Percentiles rank a stretch among this genome's conserved stretches.
Evolutionary conservation across 2,797 vertebrate species (phyloP).

Genomic region (Discoglossus pictus): DNA sequence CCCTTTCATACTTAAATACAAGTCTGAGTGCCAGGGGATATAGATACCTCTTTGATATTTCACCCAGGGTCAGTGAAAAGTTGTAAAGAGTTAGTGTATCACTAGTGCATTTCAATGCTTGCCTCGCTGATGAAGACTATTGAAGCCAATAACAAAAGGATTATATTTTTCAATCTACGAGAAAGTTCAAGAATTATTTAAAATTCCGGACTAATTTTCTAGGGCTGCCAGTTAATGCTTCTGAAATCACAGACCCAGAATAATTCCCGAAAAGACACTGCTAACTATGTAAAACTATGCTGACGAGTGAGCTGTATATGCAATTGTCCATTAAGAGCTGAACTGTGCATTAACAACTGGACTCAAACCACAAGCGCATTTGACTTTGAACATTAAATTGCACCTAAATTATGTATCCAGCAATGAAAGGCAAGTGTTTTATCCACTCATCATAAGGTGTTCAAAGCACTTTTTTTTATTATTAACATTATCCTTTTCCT

Average conservation of each 20-base stretch:
- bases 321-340: conserved; percentile 39
- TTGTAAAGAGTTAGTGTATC: no score
- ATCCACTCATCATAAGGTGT: conserved; percentile 39
- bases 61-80: no score
- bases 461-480: conserved; percentile 13
- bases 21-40: no score
- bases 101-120: no score
- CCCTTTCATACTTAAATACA: no score
- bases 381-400: conserved; percentile 2
- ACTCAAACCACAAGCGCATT: conserved; percentile 25
- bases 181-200: no score
- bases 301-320: conserved; percentile 20
- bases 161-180: no score
- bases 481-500: conserved; percentile 31
- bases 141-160: no score
- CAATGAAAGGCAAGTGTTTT: conserved; percentile 34
- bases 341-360: conserved; percentile 40
- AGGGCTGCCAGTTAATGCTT: conserved; percentile 24
- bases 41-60: no score
- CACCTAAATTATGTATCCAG: conserved; percentile 40
- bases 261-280: conserved; percentile 43
- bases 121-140: no score
- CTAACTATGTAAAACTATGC: conserved; percentile 45
- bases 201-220: not conserved
- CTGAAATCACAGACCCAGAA: conserved; percentile 23